A percentile compares a stretch with the other conserved stretches of the same genome.
phyloP scores from a whole-genome alignment of 2,888 invertebrate species.

The Cheilosia vulpina region DNA sequence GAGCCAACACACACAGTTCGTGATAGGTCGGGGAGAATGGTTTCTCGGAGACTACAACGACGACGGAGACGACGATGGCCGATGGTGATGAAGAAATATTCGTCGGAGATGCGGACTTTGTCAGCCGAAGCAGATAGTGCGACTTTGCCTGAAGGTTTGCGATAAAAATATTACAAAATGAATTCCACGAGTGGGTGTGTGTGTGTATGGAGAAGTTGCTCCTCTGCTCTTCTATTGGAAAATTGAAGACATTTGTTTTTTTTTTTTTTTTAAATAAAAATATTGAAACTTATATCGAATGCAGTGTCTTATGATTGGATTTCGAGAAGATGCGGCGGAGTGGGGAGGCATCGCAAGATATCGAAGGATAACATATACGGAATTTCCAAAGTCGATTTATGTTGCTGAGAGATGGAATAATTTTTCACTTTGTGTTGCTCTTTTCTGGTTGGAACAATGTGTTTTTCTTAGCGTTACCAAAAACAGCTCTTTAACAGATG shows the following conservation, averaged over 20 bases:
- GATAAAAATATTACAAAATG: constrained; percentile 63
- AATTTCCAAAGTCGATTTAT: constrained; percentile 36
- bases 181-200: constrained; percentile 1
- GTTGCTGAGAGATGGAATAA: not conserved
- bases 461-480: not conserved
- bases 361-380: constrained; percentile 19
- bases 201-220: not conserved
- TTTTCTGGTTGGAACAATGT: not conserved
- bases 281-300: constrained; percentile 49
- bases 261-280: constrained; percentile 1
- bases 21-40: constrained; percentile 46
- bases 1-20: constrained; percentile 58
- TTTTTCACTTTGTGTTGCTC: constrained; percentile 2
- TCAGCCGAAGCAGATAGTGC: constrained; percentile 52
- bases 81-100: constrained; percentile 69
- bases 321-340: constrained; percentile 19
- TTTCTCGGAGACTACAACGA: constrained; percentile 13
- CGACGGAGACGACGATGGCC: constrained; percentile 18
- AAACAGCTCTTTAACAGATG: not conserved
- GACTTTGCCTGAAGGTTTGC: constrained; percentile 66
- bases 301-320: constrained; percentile 60
- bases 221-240: constrained; percentile 29
- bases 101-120: constrained; percentile 53
- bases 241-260: constrained; percentile 29
- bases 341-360: not conserved